A percentile compares a stretch with the other conserved stretches of the same genome.
These are phyloP conservation scores for Epiblema foenella DNA, from an alignment of 2,888 invertebrate genomes.

Conservation along the genomic window DNA sequence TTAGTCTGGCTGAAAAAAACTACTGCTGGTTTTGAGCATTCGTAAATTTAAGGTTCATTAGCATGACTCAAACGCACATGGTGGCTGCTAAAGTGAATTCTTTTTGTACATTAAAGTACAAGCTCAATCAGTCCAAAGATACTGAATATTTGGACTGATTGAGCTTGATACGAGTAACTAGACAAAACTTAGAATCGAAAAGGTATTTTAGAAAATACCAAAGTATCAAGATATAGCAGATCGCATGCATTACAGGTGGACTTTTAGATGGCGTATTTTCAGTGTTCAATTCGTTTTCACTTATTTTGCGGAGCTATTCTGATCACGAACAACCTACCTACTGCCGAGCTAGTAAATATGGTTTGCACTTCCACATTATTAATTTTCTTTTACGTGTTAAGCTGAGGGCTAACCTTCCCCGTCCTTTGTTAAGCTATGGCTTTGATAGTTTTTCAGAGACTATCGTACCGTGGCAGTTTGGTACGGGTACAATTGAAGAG, in stretches of 20 bases:
- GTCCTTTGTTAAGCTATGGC: constrained; percentile 21
- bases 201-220: neutral
- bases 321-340: constrained; percentile 60
- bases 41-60: too few relatives aligned
- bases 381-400: constrained; percentile 25
- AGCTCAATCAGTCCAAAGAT: too few relatives aligned
- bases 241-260: constrained; percentile 55
- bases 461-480: constrained; percentile 5
- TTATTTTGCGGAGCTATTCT: constrained; percentile 68
- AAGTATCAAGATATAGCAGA: constrained; percentile 61
- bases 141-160: too few relatives aligned
- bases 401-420: constrained; percentile 22
- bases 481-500: constrained; percentile 4
- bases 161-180: too few relatives aligned
- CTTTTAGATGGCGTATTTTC: constrained; percentile 63
- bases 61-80: too few relatives aligned
- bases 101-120: too few relatives aligned
- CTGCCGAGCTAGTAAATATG: constrained; percentile 31
- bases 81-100: too few relatives aligned
- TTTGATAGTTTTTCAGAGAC: constrained; percentile 29
- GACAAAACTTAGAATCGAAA: neutral
- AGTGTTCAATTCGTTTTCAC: constrained; percentile 61
- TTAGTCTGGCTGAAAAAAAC: too few relatives aligned
- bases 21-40: too few relatives aligned
- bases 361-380: constrained; percentile 38